Base-by-base conservation (phyloP, 1,140 invertebrate genomes). In the Sarcophaga bullata region DNA sequence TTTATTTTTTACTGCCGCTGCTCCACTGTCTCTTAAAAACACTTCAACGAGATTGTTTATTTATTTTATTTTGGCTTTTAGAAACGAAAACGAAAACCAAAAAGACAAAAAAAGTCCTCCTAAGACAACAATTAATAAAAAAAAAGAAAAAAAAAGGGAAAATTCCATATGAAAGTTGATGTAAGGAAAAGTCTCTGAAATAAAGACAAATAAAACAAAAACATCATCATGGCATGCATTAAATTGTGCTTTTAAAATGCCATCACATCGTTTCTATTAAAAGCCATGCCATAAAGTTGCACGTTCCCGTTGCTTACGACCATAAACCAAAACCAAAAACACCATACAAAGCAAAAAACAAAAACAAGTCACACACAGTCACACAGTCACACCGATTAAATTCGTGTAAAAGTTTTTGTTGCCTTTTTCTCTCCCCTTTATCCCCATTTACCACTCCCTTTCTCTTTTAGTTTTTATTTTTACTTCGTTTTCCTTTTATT, bases 201-300 rank as follows among this genome's bases (percentile, higher is more conserved):
- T 58, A 58, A 58, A n/a, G 15, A n/a, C 6, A n/a, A 58, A n/a
- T n/a, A 58, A n/a, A n/a, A n/a, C 15, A 58, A 58, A 15, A 58
- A 58, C 15, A n/a, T 58, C n/a, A n/a, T 58, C n/a, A 58, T 15
- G 54, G 7, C 62, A 68, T 68, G 62, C n/a, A 68, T 68, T 68
- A 25, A 68, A 68, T 68, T 19, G 62, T 68, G 54, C 7, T 58
- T n/a, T 58, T 58, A 52, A 9, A 37, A 52, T 52, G 13, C 50
- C 13, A 52, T 10, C 50, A 10, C 50, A 10, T 37, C 25, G 25
- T 37, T 37, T 4, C 25, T 37, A 37, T 37, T 37, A 37, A 37
- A 58, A 58, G 13, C 54, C 13, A n/a, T n/a, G 54, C 54, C 54
- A 58, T 58, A 58, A 58, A 58, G 54, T 15, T 15, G 54, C n/a